Base-by-base conservation (phyloP, 2,888 invertebrate genomes). In the Agriotes lineatus region DNA sequence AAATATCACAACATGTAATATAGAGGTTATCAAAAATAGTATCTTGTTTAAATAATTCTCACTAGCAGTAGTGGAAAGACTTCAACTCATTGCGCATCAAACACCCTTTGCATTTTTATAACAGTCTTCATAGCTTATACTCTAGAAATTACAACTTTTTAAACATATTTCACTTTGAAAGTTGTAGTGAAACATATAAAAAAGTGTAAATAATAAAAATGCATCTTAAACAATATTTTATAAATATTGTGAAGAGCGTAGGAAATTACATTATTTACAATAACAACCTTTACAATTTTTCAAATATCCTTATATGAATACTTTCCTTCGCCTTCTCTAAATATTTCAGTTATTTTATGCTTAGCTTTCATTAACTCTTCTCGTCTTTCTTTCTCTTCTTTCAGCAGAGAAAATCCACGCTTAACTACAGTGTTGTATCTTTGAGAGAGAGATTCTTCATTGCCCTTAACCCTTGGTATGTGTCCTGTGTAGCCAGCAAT, bases 401-500 rank as follows among this genome's bases (percentile, higher is more conserved):
- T 85, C 50, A 91, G 85, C 6, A 89, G 83, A 75, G 89, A 87
- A 14, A 91, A 81, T 7, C 91, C 90, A 30, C 88, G 87, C 81
- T 87, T 89, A 1, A 90, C 91, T 0, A 90, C 90, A 76, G 89
- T 89, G 71, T 90, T 88, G 80, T 90, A 91, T 69, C 91, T 82
- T 78, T 90, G 89, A 67, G 91, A 91, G n/a, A 91, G 85, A 0
- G 90, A 90, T 0, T 89, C 88, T 80, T 91, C 91, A 0, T 88
- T 87, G 10, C 90, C 90, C 77, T 88, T 90, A 58, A 91, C 88
- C 48, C 90, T 86, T 2, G 91, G 91, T 69, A 92, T 91, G 79
- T 91, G 91, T 2, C 91, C 92, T 0, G 92, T 91, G 82, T 92
- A 91, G 6, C 92, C 91, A 0, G 91, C 90, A 75, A 91, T 91